Evolutionary conservation across 2,888 invertebrate genomes (phyloP), one percentile per base, ranked within the genome.

Genomic region (Heterodera filipjevi): DNA sequence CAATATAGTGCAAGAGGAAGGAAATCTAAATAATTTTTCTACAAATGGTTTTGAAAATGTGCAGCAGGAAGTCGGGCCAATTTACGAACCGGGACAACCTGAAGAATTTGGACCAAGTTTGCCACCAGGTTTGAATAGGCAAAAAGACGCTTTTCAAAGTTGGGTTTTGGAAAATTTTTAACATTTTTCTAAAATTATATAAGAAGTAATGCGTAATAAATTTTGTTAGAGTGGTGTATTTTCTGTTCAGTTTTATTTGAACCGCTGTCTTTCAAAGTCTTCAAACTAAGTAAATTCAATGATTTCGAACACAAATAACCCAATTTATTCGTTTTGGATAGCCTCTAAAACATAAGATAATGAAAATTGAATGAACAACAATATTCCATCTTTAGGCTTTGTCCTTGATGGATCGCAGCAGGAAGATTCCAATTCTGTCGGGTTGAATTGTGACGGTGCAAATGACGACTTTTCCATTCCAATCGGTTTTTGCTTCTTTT

Each of bases 111-210:
- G 78, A 27, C 78, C 78, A 32, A 68, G 35, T 27, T 33, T 78
- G 33, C 78, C 78, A 22, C 77, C 78, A 78, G 78, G 78, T 78
- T 64, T n/a, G n/a, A n/a, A n/a, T n/a, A n/a, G n/a, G n/a, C n/a
- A n/a, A n/a, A n/a, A n/a, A n/a, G n/a, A n/a, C n/a, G n/a, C n/a
- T n/a, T n/a, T n/a, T n/a, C n/a, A n/a, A n/a, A n/a, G n/a, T n/a
- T n/a, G n/a, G n/a, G n/a, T n/a, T n/a, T n/a, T n/a, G n/a, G n/a
- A n/a, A n/a, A n/a, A n/a, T n/a, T n/a, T n/a, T n/a, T n/a, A n/a
- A n/a, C n/a, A n/a, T n/a, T n/a, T n/a, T n/a, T n/a, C n/a, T n/a
- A n/a, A n/a, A n/a, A n/a, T n/a, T n/a, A n/a, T n/a, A n/a, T n/a
- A n/a, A n/a, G n/a, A n/a, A n/a, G n/a, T n/a, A n/a, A n/a, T n/a